Evolutionary conservation across 2,888 invertebrate species (phyloP), one percentile per base, ranked within the genome.

Genomic region (Apamea anceps): DNA sequence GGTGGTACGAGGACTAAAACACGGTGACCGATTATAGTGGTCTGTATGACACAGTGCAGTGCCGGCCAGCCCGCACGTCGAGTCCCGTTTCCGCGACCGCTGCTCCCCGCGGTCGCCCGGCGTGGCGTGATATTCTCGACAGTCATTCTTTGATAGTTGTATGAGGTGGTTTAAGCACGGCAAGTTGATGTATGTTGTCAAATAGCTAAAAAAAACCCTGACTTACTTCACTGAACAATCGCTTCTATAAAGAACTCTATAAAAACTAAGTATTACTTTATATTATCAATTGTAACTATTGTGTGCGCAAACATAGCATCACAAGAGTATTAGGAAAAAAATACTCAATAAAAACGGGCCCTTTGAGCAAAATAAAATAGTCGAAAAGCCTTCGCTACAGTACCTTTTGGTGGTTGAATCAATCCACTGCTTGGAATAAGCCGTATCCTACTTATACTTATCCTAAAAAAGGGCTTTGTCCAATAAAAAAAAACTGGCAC

Each of bases 371-470:
- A 76, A 75, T 75, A 25, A 28, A n/a, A 54, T 25, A 18, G 28
- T 0, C 25, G 10, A 48, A 48, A 60, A 60, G 13, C 28, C 25
- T 60, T 37, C 2, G 10, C 8, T 45, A 73, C 3, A 60, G n/a
- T 25, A 37, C 51, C 18, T 62, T 51, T 70, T 70, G 25, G 21
- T 48, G 18, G 5, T 65, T 45, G 42, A 79, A 42, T 79, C 18
- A 80, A 80, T 70, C 18, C 18, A 15, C 6, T 15, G 42, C 25
- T 21, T 25, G 13, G 10, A 42, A 68, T 67, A 79, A 79, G 48
- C 28, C 48, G 37, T 62, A 51, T 79, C 48, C 45, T 62, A 42
- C 48, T 28, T 67, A 67, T 6, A 6, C 0, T 67, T 51, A 62
- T 79, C 28, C 48, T 15, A 25, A 2, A 51, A 78, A 68, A 62